Percentiles rank a stretch among this genome's conserved stretches.
These are phyloP conservation scores for Phengaris alcon DNA, from an alignment of 2,888 invertebrate species.

Conservation along the genomic window DNA sequence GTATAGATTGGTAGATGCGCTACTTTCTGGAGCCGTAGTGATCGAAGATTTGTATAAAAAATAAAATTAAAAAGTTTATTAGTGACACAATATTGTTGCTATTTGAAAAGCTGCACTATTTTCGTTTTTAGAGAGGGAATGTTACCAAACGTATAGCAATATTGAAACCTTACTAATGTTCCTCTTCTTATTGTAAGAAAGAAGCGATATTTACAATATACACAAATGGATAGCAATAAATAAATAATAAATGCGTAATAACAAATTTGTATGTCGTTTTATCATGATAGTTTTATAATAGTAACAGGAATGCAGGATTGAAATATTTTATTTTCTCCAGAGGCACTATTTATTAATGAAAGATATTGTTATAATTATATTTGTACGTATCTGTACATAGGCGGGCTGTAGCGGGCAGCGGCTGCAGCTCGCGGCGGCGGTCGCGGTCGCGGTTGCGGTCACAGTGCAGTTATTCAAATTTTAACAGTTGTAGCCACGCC, in stretches of 20 bases:
- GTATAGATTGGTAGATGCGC: slow-evolving; percentile 77
- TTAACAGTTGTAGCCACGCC: slow-evolving; percentile 73
- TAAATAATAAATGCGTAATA: slow-evolving; percentile 70
- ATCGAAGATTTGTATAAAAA: slow-evolving; percentile 54
- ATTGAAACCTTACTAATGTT: slow-evolving; percentile 77
- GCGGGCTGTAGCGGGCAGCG: slow-evolving; percentile 60
- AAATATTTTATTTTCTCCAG: slow-evolving; percentile 79
- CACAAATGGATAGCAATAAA: slow-evolving; percentile 76
- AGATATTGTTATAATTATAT: slow-evolving; percentile 81
- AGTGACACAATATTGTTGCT: slow-evolving; percentile 51
- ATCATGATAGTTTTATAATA: slow-evolving; percentile 78
- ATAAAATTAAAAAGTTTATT: slow-evolving; percentile 39
- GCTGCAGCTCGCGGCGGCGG: slow-evolving; percentile 55
- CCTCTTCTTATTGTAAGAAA: slow-evolving; percentile 80
- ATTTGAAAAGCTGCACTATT: slow-evolving; percentile 80
- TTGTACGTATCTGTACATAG: slow-evolving; percentile 79
- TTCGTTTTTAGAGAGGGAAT: slow-evolving; percentile 67
- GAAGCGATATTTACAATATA: slow-evolving; percentile 79
- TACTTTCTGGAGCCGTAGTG: slow-evolving; percentile 68
- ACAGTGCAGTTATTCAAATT: slow-evolving; percentile 80
- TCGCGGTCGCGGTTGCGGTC: slow-evolving; percentile 38
- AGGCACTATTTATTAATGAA: slow-evolving; percentile 81
- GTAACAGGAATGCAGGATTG: slow-evolving; percentile 72
- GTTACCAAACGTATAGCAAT: slow-evolving; percentile 76
- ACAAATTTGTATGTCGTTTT: slow-evolving; percentile 77